These are phyloP conservation scores for Sphaerophoria rueppellii DNA, from an alignment of 2,888 invertebrate genomes.

Conservation along the genomic window DNA sequence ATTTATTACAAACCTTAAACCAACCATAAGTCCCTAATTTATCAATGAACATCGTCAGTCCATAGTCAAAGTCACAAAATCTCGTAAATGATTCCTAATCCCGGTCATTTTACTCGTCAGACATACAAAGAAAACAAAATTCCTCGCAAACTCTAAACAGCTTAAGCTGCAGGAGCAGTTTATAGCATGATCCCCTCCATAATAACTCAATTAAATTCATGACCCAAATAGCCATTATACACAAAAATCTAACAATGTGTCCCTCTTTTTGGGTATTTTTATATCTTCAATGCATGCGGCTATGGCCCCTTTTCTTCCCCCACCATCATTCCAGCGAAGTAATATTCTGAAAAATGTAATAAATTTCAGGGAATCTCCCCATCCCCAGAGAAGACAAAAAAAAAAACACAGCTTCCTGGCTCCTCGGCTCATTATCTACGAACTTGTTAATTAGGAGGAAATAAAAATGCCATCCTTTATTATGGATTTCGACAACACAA, in stretches of 20 bases:
- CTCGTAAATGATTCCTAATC: constrained; percentile 39
- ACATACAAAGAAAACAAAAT: neutral
- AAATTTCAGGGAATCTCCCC: constrained; percentile 28
- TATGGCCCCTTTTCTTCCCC: neutral
- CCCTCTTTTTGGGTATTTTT: constrained; percentile 11
- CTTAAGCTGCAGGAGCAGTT: constrained; percentile 21
- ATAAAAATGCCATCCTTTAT: constrained; percentile 60
- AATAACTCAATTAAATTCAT: constrained; percentile 50
- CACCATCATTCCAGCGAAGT: neutral
- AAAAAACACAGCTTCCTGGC: constrained; percentile 17
- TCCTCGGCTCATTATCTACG: constrained; percentile 50
- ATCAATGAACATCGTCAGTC: neutral
- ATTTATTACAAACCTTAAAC: neutral
- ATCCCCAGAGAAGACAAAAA: neutral
- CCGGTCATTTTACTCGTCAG: constrained; percentile 27
- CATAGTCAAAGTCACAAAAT: constrained; percentile 14
- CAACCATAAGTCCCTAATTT: neutral
- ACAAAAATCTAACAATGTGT: constrained; percentile 19
- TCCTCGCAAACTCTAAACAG: constrained; percentile 22
- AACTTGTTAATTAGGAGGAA: constrained; percentile 70
- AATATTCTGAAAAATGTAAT: constrained; percentile 51
- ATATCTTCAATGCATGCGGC: neutral
- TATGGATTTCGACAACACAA: neutral
- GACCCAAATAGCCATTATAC: constrained; percentile 38
- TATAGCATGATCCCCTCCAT: constrained; percentile 30